Evolutionary conservation across 2,113 vertebrate species (phyloP).

Genomic region (Sus scrofa): T2T-Sscrofa CM000817.6:163943001-163943500

Average conservation of each 20-base stretch:
- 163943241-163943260: slow-evolving; percentile 46
- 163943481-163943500: slow-evolving; percentile 1
- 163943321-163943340: slow-evolving; percentile 20
- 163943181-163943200: slow-evolving; percentile 19
- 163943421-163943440: not conserved
- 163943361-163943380: not conserved
- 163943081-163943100: too few relatives aligned
- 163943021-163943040: too few relatives aligned
- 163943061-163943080: too few relatives aligned
- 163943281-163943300: slow-evolving; percentile 35
- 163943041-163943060: too few relatives aligned
- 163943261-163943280: not conserved
- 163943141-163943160: too few relatives aligned
- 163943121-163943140: too few relatives aligned
- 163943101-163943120: too few relatives aligned
- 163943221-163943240: slow-evolving; percentile 1
- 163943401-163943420: not conserved
- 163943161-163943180: too few relatives aligned
- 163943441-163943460: not conserved
- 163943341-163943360: slow-evolving; percentile 36
- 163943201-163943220: not conserved
- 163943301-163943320: slow-evolving; percentile 21
- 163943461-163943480: slow-evolving; percentile 40
- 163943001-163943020: too few relatives aligned
- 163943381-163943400: not conserved